These are phyloP conservation scores for Cryptotermes secundus DNA, from an alignment of 1,140 invertebrate genomes.

Conservation along the genomic window DNA sequence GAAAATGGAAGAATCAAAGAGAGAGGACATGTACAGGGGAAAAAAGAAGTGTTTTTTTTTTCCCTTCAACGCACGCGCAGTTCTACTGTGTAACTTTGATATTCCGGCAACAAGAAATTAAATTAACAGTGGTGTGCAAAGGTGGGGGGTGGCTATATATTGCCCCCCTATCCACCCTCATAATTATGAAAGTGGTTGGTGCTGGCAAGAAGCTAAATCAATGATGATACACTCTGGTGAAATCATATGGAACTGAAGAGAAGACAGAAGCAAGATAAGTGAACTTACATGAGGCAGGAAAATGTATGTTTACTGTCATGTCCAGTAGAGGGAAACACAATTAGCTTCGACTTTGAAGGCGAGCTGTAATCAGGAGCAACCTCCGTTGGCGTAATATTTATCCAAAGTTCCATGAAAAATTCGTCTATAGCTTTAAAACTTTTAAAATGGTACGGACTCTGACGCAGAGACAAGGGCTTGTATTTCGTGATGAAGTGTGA, in stretches of 20 bases:
- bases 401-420: too few relatives aligned
- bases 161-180: not conserved
- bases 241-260: not conserved
- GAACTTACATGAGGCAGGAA: not conserved
- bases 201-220: not conserved
- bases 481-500: too few relatives aligned
- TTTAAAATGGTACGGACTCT: too few relatives aligned
- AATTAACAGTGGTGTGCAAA: not conserved
- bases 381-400: too few relatives aligned
- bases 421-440: too few relatives aligned
- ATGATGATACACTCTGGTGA: not conserved
- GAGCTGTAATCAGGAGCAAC: too few relatives aligned
- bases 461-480: too few relatives aligned
- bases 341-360: too few relatives aligned
- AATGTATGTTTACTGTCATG: not conserved
- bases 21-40: too few relatives aligned
- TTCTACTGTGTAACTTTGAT: not conserved
- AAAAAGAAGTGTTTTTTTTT: too few relatives aligned
- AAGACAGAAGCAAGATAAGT: not conserved
- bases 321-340: not conserved
- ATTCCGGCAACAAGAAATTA: not conserved
- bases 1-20: too few relatives aligned
- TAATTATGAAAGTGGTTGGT: constrained; percentile 5
- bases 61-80: not conserved
- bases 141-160: not conserved